Evolutionary conservation across 2,888 invertebrate genomes (phyloP).

Genomic region (Cryptus viduatorius): DNA sequence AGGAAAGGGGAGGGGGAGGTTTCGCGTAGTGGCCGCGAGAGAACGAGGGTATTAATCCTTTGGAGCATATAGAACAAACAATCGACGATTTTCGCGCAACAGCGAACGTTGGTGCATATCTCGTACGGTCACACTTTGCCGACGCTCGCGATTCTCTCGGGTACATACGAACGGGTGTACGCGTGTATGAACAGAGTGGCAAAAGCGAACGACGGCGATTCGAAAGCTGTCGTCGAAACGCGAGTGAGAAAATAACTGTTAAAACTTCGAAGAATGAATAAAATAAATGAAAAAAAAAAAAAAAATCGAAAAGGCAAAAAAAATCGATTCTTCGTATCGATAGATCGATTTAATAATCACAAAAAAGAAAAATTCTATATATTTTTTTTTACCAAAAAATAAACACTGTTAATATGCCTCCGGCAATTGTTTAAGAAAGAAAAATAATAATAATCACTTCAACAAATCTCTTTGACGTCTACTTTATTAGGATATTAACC

Average conservation of each 20-base stretch:
- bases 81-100: conserved; percentile 66
- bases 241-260: not conserved
- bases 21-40: conserved; percentile 61
- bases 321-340: too few relatives aligned
- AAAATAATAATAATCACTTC: too few relatives aligned
- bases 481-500: too few relatives aligned
- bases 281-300: too few relatives aligned
- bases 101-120: conserved; percentile 73
- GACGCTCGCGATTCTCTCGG: conserved; percentile 63
- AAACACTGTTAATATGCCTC: too few relatives aligned
- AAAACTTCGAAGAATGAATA: not conserved
- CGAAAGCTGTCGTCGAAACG: not conserved
- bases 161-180: not conserved
- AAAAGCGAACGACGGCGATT: not conserved
- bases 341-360: too few relatives aligned
- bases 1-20: not conserved
- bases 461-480: too few relatives aligned
- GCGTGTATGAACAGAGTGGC: not conserved
- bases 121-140: conserved; percentile 76
- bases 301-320: too few relatives aligned
- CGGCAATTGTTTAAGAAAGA: too few relatives aligned
- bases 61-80: conserved; percentile 75
- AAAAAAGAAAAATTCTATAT: too few relatives aligned
- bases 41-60: conserved; percentile 74
- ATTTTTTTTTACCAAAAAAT: too few relatives aligned